A percentile compares a stretch with the other conserved stretches of the same genome.
Evolutionary conservation across 2,888 invertebrate genomes (phyloP).

Genomic region (Lepidocyrtinus sp.): DNA sequence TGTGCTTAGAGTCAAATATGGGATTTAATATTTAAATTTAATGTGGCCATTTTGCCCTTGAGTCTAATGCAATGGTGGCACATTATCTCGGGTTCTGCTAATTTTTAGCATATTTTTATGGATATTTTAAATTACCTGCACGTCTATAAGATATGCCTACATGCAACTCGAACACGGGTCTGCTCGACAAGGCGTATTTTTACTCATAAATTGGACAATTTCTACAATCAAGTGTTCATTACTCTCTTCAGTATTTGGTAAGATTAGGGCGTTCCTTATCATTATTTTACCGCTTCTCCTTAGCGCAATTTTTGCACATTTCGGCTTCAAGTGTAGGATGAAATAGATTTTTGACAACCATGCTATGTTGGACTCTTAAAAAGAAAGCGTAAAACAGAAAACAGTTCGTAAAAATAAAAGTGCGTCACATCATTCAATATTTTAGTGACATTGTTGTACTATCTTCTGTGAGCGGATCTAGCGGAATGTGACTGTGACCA

Average conservation of each 20-base stretch:
- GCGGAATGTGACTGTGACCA: no score
- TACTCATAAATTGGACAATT: constrained; percentile 33
- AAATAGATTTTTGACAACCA: constrained; percentile 2
- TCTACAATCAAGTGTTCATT: constrained; percentile 30
- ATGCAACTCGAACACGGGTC: no score
- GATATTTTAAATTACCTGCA: no score
- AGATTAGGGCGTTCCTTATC: constrained; percentile 31
- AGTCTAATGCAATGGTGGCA: no score
- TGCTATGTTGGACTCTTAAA: not conserved
- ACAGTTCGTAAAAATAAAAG: not conserved
- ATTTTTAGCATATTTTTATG: no score
- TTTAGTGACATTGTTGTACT: not conserved
- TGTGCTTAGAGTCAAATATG: no score
- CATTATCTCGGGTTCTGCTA: no score
- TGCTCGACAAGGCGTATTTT: constrained; percentile 11
- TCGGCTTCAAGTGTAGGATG: not conserved
- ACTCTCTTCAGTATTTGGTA: constrained; percentile 29
- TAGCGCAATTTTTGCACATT: constrained; percentile 2
- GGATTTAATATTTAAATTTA: no score
- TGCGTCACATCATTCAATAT: not conserved
- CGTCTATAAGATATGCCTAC: not conserved
- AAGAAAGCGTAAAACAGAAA: not conserved
- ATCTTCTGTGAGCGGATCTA: not conserved
- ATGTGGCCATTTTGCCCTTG: no score
- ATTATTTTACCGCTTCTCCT: not conserved